phyloP scores from a whole-genome alignment of 2,113 vertebrate genomes.

The Hippocampus zosterae region DNA sequence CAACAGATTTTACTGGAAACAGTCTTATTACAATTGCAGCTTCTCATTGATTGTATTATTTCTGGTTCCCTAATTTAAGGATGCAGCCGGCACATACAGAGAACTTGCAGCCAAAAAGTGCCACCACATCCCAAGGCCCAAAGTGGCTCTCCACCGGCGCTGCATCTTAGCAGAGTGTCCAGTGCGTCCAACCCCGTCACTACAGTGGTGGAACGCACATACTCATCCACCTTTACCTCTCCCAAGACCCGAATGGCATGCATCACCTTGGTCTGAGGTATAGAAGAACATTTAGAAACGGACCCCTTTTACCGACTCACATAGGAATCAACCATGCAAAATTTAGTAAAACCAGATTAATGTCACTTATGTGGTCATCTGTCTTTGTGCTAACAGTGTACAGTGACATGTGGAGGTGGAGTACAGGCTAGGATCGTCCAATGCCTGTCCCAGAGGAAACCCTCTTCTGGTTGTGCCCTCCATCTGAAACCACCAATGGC shows the following conservation, averaged over 20 bases:
- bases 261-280: conserved; percentile 84
- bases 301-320: too few species aligned
- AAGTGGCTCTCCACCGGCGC: conserved; percentile 68
- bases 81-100: conserved; percentile 77
- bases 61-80: conserved; percentile 30
- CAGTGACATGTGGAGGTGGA: conserved; percentile 83
- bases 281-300: background rate
- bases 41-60: background rate
- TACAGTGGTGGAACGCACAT: conserved; percentile 31
- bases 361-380: background rate
- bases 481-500: conserved; percentile 72
- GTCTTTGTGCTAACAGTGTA: conserved; percentile 68
- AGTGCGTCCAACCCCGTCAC: conserved; percentile 39
- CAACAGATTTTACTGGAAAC: background rate
- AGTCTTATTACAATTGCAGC: background rate
- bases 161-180: conserved; percentile 71
- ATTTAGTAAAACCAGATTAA: background rate
- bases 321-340: background rate
- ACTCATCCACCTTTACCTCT: conserved; percentile 36
- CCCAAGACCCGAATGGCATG: conserved; percentile 69
- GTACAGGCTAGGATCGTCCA: conserved; percentile 76
- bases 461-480: conserved; percentile 62
- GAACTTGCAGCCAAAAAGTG: conserved; percentile 79
- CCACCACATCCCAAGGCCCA: conserved; percentile 71
- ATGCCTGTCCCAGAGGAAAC: conserved; percentile 71